Conservation (phyloP, 2,797 vertebrate species). For the Aeoliscus strigatus region DNA sequence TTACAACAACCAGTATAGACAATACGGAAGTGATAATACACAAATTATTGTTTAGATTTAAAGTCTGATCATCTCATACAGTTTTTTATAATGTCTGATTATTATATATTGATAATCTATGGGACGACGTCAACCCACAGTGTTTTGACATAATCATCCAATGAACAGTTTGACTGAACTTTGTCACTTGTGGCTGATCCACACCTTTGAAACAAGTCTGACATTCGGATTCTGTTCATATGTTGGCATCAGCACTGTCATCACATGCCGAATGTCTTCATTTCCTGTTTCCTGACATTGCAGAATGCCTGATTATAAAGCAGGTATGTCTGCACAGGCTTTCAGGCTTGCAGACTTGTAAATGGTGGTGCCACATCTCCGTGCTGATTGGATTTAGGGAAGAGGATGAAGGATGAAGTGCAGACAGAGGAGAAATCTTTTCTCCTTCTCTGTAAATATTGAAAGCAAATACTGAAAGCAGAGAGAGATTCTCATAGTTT, state of each 20-base stretch:
- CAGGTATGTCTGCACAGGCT: conserved; percentile 16
- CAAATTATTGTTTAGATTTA: neutral
- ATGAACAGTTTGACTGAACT: conserved; percentile 37
- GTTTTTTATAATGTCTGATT: conserved; percentile 7
- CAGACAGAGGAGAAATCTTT: conserved; percentile 49
- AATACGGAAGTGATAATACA: too few species aligned
- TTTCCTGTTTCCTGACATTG: conserved; percentile 17
- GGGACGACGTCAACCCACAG: conserved; percentile 23
- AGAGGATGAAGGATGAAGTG: conserved; percentile 27
- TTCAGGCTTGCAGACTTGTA: neutral
- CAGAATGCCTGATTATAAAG: conserved; percentile 18
- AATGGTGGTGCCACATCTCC: conserved; percentile 40
- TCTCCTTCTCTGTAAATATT: too few species aligned
- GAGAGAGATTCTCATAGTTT: conserved; percentile 22
- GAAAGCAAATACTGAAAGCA: conserved; percentile 28
- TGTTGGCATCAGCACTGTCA: conserved; percentile 16
- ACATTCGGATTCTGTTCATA: conserved; percentile 15
- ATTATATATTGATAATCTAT: conserved; percentile 15
- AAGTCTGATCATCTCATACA: neutral
- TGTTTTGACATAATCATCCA: conserved; percentile 33
- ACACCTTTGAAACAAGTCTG: conserved; percentile 16
- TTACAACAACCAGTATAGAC: too few species aligned
- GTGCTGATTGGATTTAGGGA: conserved; percentile 64
- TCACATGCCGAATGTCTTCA: conserved; percentile 1
- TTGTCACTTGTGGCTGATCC: conserved; percentile 24